Base-by-base conservation (phyloP, 2,888 invertebrate species). In the Cordilura impudica region DNA sequence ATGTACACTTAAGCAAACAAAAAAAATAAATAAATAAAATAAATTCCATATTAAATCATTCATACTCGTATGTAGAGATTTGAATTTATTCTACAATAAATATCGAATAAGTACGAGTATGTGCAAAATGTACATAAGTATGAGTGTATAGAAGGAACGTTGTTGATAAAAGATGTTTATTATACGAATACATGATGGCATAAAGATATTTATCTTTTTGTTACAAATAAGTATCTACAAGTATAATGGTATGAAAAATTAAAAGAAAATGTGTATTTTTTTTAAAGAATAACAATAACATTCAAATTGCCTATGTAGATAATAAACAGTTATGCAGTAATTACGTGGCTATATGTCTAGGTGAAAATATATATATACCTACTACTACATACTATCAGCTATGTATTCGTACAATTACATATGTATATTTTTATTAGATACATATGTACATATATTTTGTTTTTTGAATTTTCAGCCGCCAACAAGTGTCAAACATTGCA, bases 241-340 rank as follows among this genome's bases (percentile, higher is more conserved):
- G 35, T 45, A 47, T 26, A 56, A 72, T 70, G 31, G 63, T 49
- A 56, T 39, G 58, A 65, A 54, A 35, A 43, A 35, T 39, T 39
- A 61, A 74, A 71, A 56, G 49, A 47, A 51, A 67, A 75, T 39
- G n/a, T 39, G 2, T 39, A n/a, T 39, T 39, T 39, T n/a, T 39
- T 39, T 39, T 4, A 39, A 39, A 39, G 3, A 39, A 39, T n/a
- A 65, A 80, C 63, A 79, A 69, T 23, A 56, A 70, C 45, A 58
- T 73, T 82, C 49, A 82, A 66, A 69, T 60, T 72, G 74, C 39
- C 65, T 65, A 58, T 66, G 73, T 60, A 73, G 67, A 77, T n/a
- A n/a, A n/a, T n/a, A n/a, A n/a, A n/a, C n/a, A n/a, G n/a, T n/a
- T n/a, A n/a, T n/a, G n/a, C n/a, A n/a, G n/a, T n/a, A n/a, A n/a